These are phyloP conservation scores for Festucalex cinctus DNA, from an alignment of 2,113 vertebrate genomes.

Conservation along the genomic window DNA sequence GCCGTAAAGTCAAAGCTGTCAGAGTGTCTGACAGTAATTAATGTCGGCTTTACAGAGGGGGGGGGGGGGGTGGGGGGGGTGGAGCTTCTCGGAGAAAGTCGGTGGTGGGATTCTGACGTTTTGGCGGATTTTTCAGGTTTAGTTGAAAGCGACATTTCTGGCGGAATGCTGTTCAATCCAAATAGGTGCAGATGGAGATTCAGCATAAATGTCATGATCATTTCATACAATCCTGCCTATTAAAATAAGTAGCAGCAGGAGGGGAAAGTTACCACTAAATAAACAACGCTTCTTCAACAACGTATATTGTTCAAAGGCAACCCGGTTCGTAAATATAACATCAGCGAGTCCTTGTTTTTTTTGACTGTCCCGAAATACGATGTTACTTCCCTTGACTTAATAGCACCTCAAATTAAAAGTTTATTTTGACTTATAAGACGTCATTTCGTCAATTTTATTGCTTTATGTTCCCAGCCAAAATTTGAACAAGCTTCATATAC, in stretches of 20 bases:
- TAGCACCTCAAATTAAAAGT: no score
- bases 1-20: constrained; percentile 8
- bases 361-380: no score
- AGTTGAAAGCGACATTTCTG: not conserved
- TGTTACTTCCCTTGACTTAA: no score
- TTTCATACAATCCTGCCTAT: not conserved
- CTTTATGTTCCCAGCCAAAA: no score
- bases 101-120: not conserved
- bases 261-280: not conserved
- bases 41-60: not conserved
- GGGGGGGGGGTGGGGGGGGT: not conserved
- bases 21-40: constrained; percentile 4
- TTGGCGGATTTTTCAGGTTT: not conserved
- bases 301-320: no score
- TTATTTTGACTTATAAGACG: no score
- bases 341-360: no score
- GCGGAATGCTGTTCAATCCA: not conserved
- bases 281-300: not conserved
- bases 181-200: not conserved
- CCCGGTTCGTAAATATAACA: no score
- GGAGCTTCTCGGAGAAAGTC: not conserved
- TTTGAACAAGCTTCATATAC: no score
- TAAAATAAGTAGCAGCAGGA: not conserved
- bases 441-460: no score
- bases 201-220: not conserved